Base-by-base conservation (phyloP, 2,888 invertebrate genomes). In the Cremastobaeus sp. region DNA sequence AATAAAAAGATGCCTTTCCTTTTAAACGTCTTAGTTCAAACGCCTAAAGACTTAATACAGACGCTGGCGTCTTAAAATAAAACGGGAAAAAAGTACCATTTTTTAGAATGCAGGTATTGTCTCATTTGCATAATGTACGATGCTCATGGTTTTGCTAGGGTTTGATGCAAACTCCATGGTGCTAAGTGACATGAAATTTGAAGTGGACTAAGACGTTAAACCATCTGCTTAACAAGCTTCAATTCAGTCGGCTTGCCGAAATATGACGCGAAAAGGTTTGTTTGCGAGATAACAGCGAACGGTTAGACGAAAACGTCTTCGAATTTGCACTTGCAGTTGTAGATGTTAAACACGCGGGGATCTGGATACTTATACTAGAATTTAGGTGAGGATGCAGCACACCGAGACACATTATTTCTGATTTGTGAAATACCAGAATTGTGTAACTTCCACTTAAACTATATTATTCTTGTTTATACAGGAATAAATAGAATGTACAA, bases 371-470 rank as follows among this genome's bases (percentile, higher is more conserved):
- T 62, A 32, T 12, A 48, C 21, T 50, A 3, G 50, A 50, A 62
- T 39, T 62, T 50, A 50, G 48, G 41, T 30, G 62, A 39, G 32
- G 21, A 62, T 28, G 47, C 50, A 39, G 60, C 20, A 20, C 20
- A 62, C 48, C 39, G 30, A 50, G 50, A 21, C 37, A 30, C 62
- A 62, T 62, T 48, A 62, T 41, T 62, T 50, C 62, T 50, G 48
- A 62, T 62, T 50, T 20, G 32, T 41, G 62, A 50, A 62, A 62
- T 62, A 41, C 62, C 21, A 21, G 17, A 50, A 62, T 50, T 62
- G 50, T 50, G 32, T 50, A 62, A 62, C 50, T 50, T 41, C 32
- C 30, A 30, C 30, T 62, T 62, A 62, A 62, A 62, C 62, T 62
- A 41, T 50, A 50, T 50, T 50, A 30, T 62, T 48, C 28, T 25